Conservation (phyloP, 92 coral and sea anemone genomes). For the Chrysogorgia sp. region DNA sequence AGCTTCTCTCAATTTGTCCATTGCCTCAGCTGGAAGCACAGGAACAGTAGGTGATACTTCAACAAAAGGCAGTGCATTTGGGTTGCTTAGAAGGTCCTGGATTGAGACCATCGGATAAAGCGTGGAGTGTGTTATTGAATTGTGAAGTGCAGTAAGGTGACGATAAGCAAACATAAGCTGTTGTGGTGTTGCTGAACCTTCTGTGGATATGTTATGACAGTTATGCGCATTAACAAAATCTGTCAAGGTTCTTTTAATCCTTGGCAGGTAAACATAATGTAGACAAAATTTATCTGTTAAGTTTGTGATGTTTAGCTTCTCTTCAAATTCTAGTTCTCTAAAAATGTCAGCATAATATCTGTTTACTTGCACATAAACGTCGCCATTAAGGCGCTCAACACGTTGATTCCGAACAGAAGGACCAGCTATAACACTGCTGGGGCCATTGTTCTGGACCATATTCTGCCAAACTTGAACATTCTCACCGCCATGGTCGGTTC, state of each 20-base stretch:
- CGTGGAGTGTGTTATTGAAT: not conserved
- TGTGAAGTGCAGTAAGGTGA: not conserved
- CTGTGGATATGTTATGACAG: not conserved
- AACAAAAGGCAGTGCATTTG: not conserved
- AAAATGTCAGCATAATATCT: not conserved
- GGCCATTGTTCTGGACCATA: not conserved
- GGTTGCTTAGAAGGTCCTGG: not conserved
- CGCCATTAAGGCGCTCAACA: conserved; percentile 4
- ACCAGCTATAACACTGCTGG: not conserved
- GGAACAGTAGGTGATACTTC: not conserved
- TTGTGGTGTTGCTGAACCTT: not conserved
- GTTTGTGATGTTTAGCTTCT: not conserved
- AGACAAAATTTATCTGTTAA: conserved; percentile 20
- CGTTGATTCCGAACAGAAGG: conserved; percentile 7
- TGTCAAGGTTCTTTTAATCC: conserved; percentile 5
- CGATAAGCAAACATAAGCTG: conserved; percentile 1
- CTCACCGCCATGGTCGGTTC: conserved; percentile 20
- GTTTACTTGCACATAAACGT: not conserved
- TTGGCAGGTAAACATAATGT: conserved; percentile 30
- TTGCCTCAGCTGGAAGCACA: not conserved
- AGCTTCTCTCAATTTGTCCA: not conserved
- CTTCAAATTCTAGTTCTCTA: conserved; percentile 4
- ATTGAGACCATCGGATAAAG: not conserved
- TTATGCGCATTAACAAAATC: conserved; percentile 12
- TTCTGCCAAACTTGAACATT: conserved; percentile 12